Evolutionary conservation across 1,140 invertebrate genomes (phyloP).

Genomic region (Microplitis mediator): DNA sequence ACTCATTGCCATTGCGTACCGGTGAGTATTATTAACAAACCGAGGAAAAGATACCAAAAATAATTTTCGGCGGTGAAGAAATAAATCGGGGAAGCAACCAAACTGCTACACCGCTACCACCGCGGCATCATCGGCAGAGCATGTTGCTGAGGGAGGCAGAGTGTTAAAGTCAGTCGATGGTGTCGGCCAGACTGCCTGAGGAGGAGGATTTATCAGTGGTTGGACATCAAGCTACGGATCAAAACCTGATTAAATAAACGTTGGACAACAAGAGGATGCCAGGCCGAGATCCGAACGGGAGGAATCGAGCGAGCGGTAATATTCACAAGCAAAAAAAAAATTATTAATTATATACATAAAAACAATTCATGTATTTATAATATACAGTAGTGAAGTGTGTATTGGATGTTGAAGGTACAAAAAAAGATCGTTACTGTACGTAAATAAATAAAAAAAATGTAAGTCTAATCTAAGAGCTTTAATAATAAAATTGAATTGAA

Average conservation of each 20-base stretch:
- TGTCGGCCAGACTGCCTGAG: constrained; percentile 32
- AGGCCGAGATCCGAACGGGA: not conserved
- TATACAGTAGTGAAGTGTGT: constrained; percentile 7
- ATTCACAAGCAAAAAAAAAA: not conserved
- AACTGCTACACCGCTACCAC: no score
- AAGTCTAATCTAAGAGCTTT: not conserved
- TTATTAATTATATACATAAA: no score
- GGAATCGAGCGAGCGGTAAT: not conserved
- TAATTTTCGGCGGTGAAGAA: constrained; percentile 58
- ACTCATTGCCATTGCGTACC: constrained; percentile 13
- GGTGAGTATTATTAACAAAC: constrained; percentile 53
- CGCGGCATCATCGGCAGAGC: constrained; percentile 38
- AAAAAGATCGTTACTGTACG: not conserved
- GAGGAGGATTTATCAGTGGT: not conserved
- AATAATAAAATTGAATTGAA: constrained; percentile 17
- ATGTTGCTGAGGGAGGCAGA: constrained; percentile 36
- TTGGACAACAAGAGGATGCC: no score
- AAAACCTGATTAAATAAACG: not conserved
- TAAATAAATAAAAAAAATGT: not conserved
- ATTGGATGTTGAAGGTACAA: not conserved
- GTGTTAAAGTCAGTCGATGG: constrained; percentile 39
- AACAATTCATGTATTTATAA: no score
- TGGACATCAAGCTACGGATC: not conserved
- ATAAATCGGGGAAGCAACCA: constrained; percentile 53
- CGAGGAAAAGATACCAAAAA: constrained; percentile 63